These are phyloP conservation scores for Lamellibrachia luymesi DNA, from an alignment of 1,140 invertebrate species.

Conservation along the genomic window DNA sequence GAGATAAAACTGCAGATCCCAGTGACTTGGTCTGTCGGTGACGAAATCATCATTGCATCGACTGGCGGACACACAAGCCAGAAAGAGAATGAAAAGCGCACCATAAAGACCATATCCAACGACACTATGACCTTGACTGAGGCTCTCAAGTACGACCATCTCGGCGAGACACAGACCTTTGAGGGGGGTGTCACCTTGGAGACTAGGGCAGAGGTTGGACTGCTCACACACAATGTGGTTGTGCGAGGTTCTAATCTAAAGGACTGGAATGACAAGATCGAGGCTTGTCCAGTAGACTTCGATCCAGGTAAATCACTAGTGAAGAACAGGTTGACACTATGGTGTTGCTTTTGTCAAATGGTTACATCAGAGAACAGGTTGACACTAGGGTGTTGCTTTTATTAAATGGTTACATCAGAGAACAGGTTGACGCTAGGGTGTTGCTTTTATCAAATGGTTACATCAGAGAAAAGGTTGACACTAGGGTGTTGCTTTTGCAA, in stretches of 20 bases:
- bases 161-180: slow-evolving; percentile 36
- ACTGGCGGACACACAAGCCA: slow-evolving; percentile 39
- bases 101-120: slow-evolving; percentile 38
- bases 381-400: slow-evolving; percentile 19
- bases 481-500: slow-evolving; percentile 35
- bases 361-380: background rate
- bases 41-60: slow-evolving; percentile 36
- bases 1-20: too few species aligned
- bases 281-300: too few species aligned
- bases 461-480: slow-evolving; percentile 31
- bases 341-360: slow-evolving; percentile 29
- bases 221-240: too few species aligned
- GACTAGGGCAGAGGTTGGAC: too few species aligned
- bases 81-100: slow-evolving; percentile 43
- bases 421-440: background rate
- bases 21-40: too few species aligned
- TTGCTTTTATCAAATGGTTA: slow-evolving; percentile 31
- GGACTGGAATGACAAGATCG: too few species aligned
- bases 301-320: background rate
- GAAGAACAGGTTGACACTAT: slow-evolving; percentile 15
- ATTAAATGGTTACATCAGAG: slow-evolving; percentile 27
- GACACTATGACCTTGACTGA: slow-evolving; percentile 40
- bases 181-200: too few species aligned
- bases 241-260: too few species aligned
- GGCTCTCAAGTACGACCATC: slow-evolving; percentile 41